A percentile compares a stretch with the other conserved stretches of the same genome.
phyloP scores from a whole-genome alignment of 2,888 invertebrate species.

The Sarcophaga carnaria region DNA sequence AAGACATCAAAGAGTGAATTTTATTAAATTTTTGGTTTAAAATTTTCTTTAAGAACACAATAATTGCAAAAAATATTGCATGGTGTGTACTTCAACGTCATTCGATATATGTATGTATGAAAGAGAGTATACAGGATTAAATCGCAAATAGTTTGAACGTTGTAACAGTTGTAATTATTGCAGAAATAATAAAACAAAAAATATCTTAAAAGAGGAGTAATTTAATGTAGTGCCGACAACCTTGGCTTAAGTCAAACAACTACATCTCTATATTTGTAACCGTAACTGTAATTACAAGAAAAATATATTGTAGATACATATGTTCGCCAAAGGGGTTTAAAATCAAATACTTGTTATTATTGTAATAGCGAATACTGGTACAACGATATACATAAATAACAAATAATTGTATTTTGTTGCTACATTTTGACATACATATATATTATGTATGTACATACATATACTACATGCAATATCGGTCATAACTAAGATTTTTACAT shows the following conservation, averaged over 20 bases:
- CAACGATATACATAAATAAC: neutral
- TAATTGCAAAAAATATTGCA: too few relatives aligned
- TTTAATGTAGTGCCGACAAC: conserved; percentile 47
- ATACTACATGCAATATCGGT: too few relatives aligned
- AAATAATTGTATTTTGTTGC: too few relatives aligned
- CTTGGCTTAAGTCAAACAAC: conserved; percentile 44
- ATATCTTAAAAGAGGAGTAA: conserved; percentile 23
- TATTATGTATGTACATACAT: too few relatives aligned
- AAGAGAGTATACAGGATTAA: neutral
- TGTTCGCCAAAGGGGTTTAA: conserved; percentile 21
- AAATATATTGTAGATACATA: conserved; percentile 24
- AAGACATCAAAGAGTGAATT: too few relatives aligned
- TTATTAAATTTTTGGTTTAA: too few relatives aligned
- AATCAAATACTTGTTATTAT: conserved; percentile 41
- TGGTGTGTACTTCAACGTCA: too few relatives aligned
- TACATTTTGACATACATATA: too few relatives aligned
- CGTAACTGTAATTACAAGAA: neutral
- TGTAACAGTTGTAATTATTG: conserved; percentile 3
- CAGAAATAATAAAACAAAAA: neutral
- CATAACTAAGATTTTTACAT: too few relatives aligned
- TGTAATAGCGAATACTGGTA: neutral
- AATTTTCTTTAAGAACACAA: too few relatives aligned
- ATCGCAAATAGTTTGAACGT: neutral
- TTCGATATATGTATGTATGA: too few relatives aligned
- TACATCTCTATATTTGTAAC: conserved; percentile 15